A percentile compares a stretch with the other conserved stretches of the same genome.
These are phyloP conservation scores for Agrochola macilenta DNA, from an alignment of 2,888 invertebrate genomes.

Conservation along the genomic window DNA sequence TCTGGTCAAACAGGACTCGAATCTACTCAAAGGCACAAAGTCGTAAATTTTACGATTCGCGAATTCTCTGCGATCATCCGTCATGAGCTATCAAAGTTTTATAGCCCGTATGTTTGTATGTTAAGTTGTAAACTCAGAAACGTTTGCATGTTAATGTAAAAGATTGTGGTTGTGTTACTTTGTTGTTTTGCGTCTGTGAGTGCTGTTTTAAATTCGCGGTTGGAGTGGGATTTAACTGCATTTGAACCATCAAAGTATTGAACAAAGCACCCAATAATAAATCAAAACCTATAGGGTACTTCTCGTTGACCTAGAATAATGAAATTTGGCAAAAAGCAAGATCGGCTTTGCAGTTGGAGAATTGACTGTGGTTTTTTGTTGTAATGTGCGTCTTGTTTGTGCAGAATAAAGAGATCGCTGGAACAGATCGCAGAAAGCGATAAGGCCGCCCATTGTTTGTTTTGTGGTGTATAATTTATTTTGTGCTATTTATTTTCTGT, in stretches of 20 bases:
- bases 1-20: slow-evolving; percentile 16
- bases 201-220: slow-evolving; percentile 11
- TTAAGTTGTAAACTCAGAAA: slow-evolving; percentile 58
- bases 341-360: too few species aligned
- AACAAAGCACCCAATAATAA: neutral
- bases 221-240: slow-evolving; percentile 7
- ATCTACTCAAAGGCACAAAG: slow-evolving; percentile 21
- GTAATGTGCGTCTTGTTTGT: too few species aligned
- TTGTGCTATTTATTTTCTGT: too few species aligned
- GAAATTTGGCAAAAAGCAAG: too few species aligned
- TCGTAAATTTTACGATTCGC: slow-evolving; percentile 63
- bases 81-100: slow-evolving; percentile 61
- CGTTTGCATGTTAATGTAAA: slow-evolving; percentile 43
- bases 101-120: slow-evolving; percentile 45
- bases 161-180: slow-evolving; percentile 32
- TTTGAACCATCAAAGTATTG: neutral
- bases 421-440: too few species aligned
- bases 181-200: slow-evolving; percentile 31
- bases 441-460: too few species aligned
- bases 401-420: too few species aligned
- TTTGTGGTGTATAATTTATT: too few species aligned
- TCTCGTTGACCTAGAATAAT: too few species aligned
- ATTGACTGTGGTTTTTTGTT: too few species aligned
- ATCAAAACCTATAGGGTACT: too few species aligned
- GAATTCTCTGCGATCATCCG: slow-evolving; percentile 54